Evolutionary conservation across 2,113 vertebrate species (phyloP).

Genomic region (Lucifuga dentata): DNA sequence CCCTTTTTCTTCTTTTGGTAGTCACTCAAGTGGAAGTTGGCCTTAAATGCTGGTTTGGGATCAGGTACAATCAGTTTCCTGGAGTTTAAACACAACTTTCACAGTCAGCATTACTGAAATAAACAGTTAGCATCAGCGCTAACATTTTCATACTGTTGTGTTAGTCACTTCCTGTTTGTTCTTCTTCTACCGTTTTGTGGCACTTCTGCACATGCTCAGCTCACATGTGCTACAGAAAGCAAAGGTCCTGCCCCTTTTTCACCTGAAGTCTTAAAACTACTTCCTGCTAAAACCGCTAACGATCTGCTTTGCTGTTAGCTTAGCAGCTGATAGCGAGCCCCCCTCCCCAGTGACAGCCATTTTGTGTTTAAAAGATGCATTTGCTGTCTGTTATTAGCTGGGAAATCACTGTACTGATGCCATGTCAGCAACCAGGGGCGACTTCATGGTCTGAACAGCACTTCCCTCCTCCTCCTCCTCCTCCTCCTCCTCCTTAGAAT

Average conservation of each 20-base stretch:
- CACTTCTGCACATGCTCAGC: too few relatives aligned
- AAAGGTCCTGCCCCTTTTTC: background rate
- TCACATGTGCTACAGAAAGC: slow-evolving; percentile 1
- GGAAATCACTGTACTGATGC: too few relatives aligned
- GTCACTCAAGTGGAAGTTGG: slow-evolving; percentile 20
- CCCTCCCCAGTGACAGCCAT: too few relatives aligned
- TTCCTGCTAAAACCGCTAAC: too few relatives aligned
- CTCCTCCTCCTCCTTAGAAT: slow-evolving; percentile 47
- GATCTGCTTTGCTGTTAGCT: slow-evolving; percentile 4
- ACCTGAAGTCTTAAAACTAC: slow-evolving; percentile 31
- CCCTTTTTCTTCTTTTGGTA: slow-evolving; percentile 12
- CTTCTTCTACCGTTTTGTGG: too few relatives aligned
- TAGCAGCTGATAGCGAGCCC: background rate
- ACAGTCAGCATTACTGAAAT: slow-evolving; percentile 40
- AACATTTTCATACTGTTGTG: too few relatives aligned
- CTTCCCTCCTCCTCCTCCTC: slow-evolving; percentile 19
- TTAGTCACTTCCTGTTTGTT: too few relatives aligned
- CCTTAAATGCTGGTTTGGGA: slow-evolving; percentile 30
- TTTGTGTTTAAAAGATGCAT: too few relatives aligned
- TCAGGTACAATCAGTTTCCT: slow-evolving; percentile 31
- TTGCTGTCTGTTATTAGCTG: too few relatives aligned
- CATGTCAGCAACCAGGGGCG: too few relatives aligned
- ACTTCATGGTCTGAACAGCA: too few relatives aligned
- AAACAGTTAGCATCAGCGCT: too few relatives aligned
- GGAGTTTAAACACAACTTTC: slow-evolving; percentile 9